phyloP scores from a whole-genome alignment of 2,113 vertebrate genomes.

The Sakesphorus luctuosus region DNA sequence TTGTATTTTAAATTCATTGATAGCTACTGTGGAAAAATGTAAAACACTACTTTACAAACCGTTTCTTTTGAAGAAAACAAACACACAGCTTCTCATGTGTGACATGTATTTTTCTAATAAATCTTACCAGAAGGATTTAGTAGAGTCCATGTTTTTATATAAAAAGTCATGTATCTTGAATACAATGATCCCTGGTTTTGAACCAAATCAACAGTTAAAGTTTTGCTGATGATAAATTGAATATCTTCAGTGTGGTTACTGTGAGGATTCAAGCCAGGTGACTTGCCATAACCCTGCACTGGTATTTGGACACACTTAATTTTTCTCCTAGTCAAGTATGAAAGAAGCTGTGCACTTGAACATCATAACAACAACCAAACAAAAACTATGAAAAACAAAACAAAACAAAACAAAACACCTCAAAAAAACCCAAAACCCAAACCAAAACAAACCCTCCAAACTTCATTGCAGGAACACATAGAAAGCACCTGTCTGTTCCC shows the following conservation, averaged over 20 bases:
- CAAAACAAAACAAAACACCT: too few relatives aligned
- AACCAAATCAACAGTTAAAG: not conserved
- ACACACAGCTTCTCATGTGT: not conserved
- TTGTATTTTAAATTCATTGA: constrained; percentile 53
- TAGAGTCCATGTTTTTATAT: not conserved
- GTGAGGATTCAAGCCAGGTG: not conserved
- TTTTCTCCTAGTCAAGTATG: not conserved
- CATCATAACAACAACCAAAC: not conserved
- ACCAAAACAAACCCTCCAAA: not conserved
- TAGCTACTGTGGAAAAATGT: constrained; percentile 39
- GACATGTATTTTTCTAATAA: not conserved
- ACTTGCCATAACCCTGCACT: not conserved
- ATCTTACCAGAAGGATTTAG: not conserved
- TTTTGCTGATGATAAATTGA: not conserved
- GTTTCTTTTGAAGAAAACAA: not conserved
- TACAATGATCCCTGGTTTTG: not conserved
- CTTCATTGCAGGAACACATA: not conserved
- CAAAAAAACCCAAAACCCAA: not conserved
- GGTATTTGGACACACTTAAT: not conserved
- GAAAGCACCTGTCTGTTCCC: not conserved
- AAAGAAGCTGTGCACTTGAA: not conserved
- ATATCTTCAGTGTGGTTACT: not conserved
- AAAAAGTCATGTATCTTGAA: not conserved
- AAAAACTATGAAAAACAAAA: not conserved
- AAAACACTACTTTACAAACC: not conserved